Base-by-base conservation (phyloP, 2,797 vertebrate genomes). In the Melanotaenia boesemani region DNA sequence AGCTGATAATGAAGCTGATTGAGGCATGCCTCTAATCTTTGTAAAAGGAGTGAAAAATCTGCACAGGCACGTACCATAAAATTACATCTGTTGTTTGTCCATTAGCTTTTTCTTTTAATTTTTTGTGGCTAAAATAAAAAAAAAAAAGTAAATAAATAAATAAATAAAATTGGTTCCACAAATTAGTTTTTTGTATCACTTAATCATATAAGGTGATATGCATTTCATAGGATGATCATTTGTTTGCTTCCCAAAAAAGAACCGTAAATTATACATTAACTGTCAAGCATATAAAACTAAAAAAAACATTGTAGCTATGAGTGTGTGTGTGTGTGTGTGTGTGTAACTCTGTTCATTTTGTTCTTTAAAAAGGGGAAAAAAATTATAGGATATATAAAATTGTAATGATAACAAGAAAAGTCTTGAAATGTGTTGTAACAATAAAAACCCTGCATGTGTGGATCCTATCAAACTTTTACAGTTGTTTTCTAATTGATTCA, bases 401-500 rank as follows among this genome's bases (percentile, higher is more conserved):
- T 58, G 15, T 70, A 66, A 74, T 71, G 68, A 70, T 15, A 74
- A 69, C 32, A 66, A 73, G 66, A 37, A 79, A 74, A 76, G 57
- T 59, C 61, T 77, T 70, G 59, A 80, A 78, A 80, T 75, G 60
- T 68, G 81, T 82, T 74, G 71, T 16, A 74, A 34, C 78, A 10
- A 67, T 76, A 88, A 79, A 83, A 85, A 55, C 37, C 34, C 75
- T 90, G 68, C 73, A 48, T n/a, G 80, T 80, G 84, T 87, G 77
- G 39, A 82, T 71, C 67, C 41, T 74, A 72, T 72, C 73, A 88
- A 85, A 81, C 74, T 67, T 84, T 83, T 83, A 88, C 77, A 55
- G 79, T 64, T 66, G 52, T 50, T 82, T 56, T 79, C 62, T 66
- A 88, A 74, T 71, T 86, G 58, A 87, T 86, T 72, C 72, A 88